These are phyloP conservation scores for Helarctos malayanus DNA, from an alignment of 2,797 vertebrate species.

Conservation along the genomic window DNA sequence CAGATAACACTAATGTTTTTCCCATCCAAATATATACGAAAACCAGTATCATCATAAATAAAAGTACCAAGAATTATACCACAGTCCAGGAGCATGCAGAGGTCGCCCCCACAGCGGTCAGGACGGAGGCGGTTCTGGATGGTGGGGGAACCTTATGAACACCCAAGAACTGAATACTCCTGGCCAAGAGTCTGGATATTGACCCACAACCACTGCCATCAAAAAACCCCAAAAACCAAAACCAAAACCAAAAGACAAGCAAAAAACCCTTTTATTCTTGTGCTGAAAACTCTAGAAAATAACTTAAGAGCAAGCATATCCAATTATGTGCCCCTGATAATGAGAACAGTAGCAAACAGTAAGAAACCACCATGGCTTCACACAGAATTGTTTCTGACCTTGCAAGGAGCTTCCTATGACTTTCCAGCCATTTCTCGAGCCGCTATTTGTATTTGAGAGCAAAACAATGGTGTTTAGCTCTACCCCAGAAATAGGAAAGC, in stretches of 20 bases:
- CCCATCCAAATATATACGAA: not conserved
- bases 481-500: not conserved
- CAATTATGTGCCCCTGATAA: not conserved
- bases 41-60: not conserved
- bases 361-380: not conserved
- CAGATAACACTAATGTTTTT: not conserved
- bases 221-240: not conserved
- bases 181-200: not conserved
- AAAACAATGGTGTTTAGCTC: not conserved
- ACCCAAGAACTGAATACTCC: not conserved
- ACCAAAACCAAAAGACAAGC: too few species aligned
- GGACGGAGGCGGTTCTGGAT: not conserved
- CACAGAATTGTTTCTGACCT: not conserved
- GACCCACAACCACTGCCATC: not conserved
- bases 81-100: not conserved
- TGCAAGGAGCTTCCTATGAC: not conserved
- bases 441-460: conserved; percentile 2
- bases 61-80: not conserved
- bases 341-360: not conserved
- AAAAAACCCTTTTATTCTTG: not conserved
- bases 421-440: not conserved
- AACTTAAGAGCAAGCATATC: not conserved
- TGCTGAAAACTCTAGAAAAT: conserved; percentile 6
- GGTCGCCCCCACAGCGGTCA: not conserved
- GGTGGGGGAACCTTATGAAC: not conserved